A percentile compares a stretch with the other conserved stretches of the same genome.
phyloP scores from a whole-genome alignment of 1,140 invertebrate genomes.

The Drosophila chauvacae region DNA sequence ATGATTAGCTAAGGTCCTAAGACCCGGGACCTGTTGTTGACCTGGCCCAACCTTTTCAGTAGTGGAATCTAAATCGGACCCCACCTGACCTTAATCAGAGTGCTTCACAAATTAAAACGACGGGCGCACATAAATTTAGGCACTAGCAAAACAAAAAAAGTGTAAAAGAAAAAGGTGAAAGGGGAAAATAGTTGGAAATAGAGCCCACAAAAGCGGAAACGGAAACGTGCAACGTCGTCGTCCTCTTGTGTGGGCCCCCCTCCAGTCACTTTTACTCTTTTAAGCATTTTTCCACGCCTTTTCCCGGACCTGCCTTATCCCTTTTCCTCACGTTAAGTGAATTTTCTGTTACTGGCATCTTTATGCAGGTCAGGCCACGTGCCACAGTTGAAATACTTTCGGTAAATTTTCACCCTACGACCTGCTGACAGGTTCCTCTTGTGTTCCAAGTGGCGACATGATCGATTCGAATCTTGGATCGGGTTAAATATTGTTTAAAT shows the following conservation, averaged over 20 bases:
- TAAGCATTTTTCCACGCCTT: constrained; percentile 7
- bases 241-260: constrained; percentile 32
- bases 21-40: constrained; percentile 27
- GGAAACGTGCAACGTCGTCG: constrained; percentile 71
- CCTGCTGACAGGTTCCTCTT: constrained; percentile 24
- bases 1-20: constrained; percentile 7
- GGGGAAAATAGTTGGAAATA: constrained; percentile 29
- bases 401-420: constrained; percentile 34
- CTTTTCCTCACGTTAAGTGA: constrained; percentile 47
- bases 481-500: not conserved
- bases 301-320: not conserved
- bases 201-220: constrained; percentile 57
- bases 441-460: constrained; percentile 11
- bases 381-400: constrained; percentile 50
- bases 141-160: not conserved
- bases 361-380: constrained; percentile 35
- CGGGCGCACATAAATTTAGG: constrained; percentile 52
- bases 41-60: constrained; percentile 42
- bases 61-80: constrained; percentile 20
- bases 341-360: constrained; percentile 59
- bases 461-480: not conserved
- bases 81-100: constrained; percentile 60
- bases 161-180: not conserved
- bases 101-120: constrained; percentile 46
- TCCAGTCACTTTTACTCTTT: constrained; percentile 5